These are phyloP conservation scores for Plotosus lineatus DNA, from an alignment of 2,113 vertebrate genomes.

Conservation along the genomic window DNA sequence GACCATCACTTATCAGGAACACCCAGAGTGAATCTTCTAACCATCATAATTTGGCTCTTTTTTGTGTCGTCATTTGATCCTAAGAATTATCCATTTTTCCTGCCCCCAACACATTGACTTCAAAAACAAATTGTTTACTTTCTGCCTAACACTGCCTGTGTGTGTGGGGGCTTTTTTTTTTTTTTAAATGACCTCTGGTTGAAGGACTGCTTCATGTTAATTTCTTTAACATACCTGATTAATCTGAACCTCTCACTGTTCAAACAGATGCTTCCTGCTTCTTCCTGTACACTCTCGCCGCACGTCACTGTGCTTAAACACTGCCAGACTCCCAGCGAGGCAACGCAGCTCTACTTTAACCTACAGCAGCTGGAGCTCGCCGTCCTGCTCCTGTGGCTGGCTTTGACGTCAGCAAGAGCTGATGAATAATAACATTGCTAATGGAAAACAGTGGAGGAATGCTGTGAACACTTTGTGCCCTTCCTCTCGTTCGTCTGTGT, in stretches of 20 bases:
- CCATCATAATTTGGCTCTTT: no score
- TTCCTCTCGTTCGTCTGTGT: neutral
- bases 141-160: no score
- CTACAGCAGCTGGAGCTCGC: conserved; percentile 35
- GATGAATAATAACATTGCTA: conserved; percentile 37
- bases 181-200: neutral
- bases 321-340: conserved; percentile 33
- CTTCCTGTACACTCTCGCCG: neutral
- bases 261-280: conserved; percentile 36
- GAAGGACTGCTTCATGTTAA: neutral
- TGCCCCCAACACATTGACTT: no score
- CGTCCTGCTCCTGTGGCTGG: conserved; percentile 33
- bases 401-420: conserved; percentile 37
- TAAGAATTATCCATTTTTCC: no score
- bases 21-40: no score
- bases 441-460: conserved; percentile 40
- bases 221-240: conserved; percentile 10
- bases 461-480: neutral
- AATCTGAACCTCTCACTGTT: neutral
- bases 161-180: neutral
- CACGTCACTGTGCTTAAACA: conserved; percentile 6
- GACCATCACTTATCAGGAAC: no score
- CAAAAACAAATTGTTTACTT: no score
- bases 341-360: neutral
- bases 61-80: no score